These are phyloP conservation scores for Tauraco hartlaubi DNA, from an alignment of 2,797 vertebrate genomes.

Conservation along the genomic window DNA sequence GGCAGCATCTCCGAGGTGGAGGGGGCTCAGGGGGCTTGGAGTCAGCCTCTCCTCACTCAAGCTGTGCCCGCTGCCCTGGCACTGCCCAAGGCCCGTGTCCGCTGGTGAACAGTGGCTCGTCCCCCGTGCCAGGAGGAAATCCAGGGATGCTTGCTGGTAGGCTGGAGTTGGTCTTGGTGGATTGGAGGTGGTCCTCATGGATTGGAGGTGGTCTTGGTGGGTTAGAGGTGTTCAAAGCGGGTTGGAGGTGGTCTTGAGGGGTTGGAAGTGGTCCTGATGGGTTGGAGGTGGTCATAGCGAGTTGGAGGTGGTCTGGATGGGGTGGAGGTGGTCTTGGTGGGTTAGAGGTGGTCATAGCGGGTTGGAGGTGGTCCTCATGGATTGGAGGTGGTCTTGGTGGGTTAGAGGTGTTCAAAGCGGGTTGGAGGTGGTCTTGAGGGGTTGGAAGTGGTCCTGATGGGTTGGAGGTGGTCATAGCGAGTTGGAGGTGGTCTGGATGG, in stretches of 20 bases:
- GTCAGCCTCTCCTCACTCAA: background rate
- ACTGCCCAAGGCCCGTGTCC: background rate
- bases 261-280: too few species aligned
- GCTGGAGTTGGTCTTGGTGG: background rate
- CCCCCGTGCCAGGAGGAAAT: background rate
- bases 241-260: background rate
- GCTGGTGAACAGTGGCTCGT: accelerated
- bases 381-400: too few species aligned
- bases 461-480: background rate
- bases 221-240: background rate
- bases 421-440: background rate
- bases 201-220: too few species aligned
- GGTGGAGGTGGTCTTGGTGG: background rate
- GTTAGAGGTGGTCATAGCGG: background rate
- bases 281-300: background rate
- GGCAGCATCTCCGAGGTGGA: background rate
- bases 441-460: too few species aligned
- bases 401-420: background rate
- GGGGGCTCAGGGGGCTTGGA: background rate
- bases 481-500: background rate
- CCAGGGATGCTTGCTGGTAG: too few species aligned
- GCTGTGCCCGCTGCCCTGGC: background rate
- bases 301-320: background rate
- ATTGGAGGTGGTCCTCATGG: too few species aligned
- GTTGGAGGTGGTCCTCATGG: too few species aligned